Conservation (phyloP, 2,797 vertebrate genomes). For the Hypotaenidia okinawae region DNA sequence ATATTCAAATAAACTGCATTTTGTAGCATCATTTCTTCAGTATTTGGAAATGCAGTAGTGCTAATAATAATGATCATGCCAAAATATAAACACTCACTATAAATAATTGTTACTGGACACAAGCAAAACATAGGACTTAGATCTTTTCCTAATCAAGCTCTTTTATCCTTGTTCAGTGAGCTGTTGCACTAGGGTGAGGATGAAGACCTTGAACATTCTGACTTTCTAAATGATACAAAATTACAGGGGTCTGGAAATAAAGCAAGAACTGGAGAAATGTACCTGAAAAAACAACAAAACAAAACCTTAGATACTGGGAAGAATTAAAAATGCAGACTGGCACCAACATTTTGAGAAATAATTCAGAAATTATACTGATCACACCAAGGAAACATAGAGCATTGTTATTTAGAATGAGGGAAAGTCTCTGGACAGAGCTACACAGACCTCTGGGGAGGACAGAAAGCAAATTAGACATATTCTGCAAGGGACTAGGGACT, state of each 20-base stretch:
- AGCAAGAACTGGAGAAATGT: not conserved
- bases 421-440: not conserved
- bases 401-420: not conserved
- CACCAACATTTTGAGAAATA: not conserved
- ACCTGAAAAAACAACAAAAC: not conserved
- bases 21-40: conserved; percentile 50
- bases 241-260: not conserved
- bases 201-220: conserved; percentile 13
- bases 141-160: conserved; percentile 21
- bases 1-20: conserved; percentile 71
- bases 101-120: conserved; percentile 36
- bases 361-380: not conserved
- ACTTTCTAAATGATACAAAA: conserved; percentile 13
- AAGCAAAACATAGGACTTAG: conserved; percentile 5
- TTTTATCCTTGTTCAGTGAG: conserved; percentile 37
- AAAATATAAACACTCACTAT: conserved; percentile 51
- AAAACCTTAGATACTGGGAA: not conserved
- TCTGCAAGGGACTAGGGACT: not conserved
- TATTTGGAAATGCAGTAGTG: conserved; percentile 21
- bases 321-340: not conserved
- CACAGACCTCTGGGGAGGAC: not conserved
- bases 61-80: conserved; percentile 60
- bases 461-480: not conserved
- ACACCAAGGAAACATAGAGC: not conserved
- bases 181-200: not conserved